Evolutionary conservation across 2,888 invertebrate species (phyloP), one percentile per base, ranked within the genome.

Genomic region (Lasioglossum figueresi): DNA sequence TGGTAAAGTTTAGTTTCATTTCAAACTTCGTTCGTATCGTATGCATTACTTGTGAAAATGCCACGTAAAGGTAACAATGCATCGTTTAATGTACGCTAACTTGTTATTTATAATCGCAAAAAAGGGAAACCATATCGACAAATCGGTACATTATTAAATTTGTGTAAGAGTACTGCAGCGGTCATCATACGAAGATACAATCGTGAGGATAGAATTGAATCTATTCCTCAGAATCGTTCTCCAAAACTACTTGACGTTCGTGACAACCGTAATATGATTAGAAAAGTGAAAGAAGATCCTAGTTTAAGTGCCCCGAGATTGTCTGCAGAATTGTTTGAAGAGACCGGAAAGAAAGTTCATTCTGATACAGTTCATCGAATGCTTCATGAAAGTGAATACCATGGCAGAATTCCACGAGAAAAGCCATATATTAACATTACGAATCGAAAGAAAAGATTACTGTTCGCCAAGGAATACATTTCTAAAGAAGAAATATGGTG

Each of bases 161-260:
- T 43, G 56, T 3, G 27, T 10, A 59, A 27, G 31, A 31, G 31
- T 31, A 31, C 31, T 31, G 31, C 2, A 31, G 31, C 2, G 31
- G 31, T 1, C 2, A 31, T 31, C 31, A n/a, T 59, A 59, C 10
- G 10, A 10, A 59, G 56, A 12, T 68, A 68, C 37, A 68, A 68
- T 68, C 68, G 37, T 68, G 31, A 52, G 72, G 34, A 34, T 48
- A 12, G 48, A 19, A 34, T 72, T 48, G 48, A 72, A 72, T 72
- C 48, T 27, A 23, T 72, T 48, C 48, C 48, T 43, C 48, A 72
- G 45, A 72, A 45, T 2, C 48, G 34, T 27, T 27, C 23, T 16
- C 72, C 72, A 52, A 34, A 43, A 4, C 2, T 72, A 45, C 31
- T 72, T 14, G 6, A 16, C 1, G 14, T 43, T 43, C 12, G 43